Conservation (phyloP, 2,888 invertebrate genomes). For the Nomada fabriciana region DNA sequence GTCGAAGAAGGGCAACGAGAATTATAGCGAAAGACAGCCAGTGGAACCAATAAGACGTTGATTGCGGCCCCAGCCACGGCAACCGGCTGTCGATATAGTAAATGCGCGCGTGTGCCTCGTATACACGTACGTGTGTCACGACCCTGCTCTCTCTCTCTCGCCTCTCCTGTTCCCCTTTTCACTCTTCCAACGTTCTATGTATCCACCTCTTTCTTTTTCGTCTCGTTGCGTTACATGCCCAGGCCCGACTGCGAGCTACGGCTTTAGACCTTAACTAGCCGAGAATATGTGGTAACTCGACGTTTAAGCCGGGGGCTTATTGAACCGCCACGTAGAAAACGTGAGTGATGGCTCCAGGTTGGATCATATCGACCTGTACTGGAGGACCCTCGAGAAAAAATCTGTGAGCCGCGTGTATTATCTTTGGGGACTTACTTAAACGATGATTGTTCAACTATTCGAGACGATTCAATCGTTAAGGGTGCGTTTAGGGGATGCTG, state of each 20-base stretch:
- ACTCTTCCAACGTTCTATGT: neutral
- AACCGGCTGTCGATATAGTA: conserved; percentile 61
- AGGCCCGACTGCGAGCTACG: conserved; percentile 52
- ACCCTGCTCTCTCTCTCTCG: conserved; percentile 44
- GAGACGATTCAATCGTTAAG: no score
- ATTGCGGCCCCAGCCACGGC: conserved; percentile 63
- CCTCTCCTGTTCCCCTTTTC: conserved; percentile 17
- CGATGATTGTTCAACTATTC: no score
- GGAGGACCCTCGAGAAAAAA: conserved; percentile 23
- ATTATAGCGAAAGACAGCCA: conserved; percentile 66
- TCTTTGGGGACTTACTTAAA: no score
- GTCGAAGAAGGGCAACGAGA: conserved; percentile 67
- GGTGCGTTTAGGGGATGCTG: no score
- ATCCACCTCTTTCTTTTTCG: conserved; percentile 20
- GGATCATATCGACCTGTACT: conserved; percentile 47
- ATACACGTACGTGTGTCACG: conserved; percentile 65
- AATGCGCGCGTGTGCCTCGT: conserved; percentile 62
- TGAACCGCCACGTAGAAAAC: conserved; percentile 75
- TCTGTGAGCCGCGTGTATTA: neutral
- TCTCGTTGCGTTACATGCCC: conserved; percentile 61
- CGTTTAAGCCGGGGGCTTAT: conserved; percentile 63
- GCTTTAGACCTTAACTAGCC: conserved; percentile 68
- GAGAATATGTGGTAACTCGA: conserved; percentile 71
- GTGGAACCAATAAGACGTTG: conserved; percentile 69
- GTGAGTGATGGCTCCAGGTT: conserved; percentile 74